Conservation (phyloP, 2,888 invertebrate genomes). For the Trypoxylon attenuatum region DNA sequence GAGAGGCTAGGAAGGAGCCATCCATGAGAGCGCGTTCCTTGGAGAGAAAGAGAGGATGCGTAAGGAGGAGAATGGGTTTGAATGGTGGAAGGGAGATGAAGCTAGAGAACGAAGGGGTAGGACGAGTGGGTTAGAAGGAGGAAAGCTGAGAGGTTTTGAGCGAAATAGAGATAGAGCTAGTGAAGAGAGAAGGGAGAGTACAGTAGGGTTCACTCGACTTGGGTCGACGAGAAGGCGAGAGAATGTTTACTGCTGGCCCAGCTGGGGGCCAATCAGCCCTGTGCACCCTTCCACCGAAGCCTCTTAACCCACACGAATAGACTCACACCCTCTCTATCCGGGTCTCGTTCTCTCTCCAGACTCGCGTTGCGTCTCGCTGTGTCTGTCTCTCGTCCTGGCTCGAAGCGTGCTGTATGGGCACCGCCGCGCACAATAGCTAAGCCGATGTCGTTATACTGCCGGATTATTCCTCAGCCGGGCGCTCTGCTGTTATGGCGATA, state of each 20-base stretch:
- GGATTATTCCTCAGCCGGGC: constrained; percentile 61
- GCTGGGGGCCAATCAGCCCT: constrained; percentile 70
- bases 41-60: not conserved
- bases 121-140: not conserved
- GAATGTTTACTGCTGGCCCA: constrained; percentile 73
- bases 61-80: not conserved
- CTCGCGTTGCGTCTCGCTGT: not conserved
- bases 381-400: constrained; percentile 9
- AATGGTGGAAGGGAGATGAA: not conserved
- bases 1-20: too few relatives aligned
- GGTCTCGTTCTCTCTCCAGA: not conserved
- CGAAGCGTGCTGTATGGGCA: constrained; percentile 62
- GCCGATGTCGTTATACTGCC: constrained; percentile 65
- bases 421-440: constrained; percentile 64
- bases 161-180: not conserved
- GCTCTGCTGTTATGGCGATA: constrained; percentile 53
- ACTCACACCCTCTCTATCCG: constrained; percentile 4
- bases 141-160: not conserved
- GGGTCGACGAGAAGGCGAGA: constrained; percentile 55
- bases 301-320: constrained; percentile 37
- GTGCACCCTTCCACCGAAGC: constrained; percentile 20
- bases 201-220: constrained; percentile 2
- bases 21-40: too few relatives aligned
- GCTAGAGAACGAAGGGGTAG: not conserved
- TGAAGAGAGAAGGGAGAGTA: not conserved